Percentiles rank a stretch among this genome's conserved stretches.
phyloP scores from a whole-genome alignment of 2,797 vertebrate species.

The Hoplostethus atlanticus region DNA sequence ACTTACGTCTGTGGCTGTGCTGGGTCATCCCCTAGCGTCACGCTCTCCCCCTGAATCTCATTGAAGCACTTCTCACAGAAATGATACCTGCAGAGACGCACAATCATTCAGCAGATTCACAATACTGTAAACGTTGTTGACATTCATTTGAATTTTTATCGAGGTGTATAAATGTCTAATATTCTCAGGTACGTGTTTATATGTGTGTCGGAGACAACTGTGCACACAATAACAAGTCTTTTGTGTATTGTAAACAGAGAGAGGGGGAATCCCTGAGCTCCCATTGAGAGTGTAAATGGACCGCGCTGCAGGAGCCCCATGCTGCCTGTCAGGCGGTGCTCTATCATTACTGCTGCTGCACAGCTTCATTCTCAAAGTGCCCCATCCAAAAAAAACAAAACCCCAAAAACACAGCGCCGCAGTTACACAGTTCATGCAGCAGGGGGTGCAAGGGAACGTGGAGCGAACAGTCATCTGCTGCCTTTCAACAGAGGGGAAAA shows the following conservation, averaged over 20 bases:
- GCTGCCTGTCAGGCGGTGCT: slow-evolving; percentile 40
- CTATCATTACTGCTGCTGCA: slow-evolving; percentile 43
- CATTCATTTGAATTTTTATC: too few species aligned
- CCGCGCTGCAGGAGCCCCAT: slow-evolving; percentile 78
- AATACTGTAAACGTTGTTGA: neutral
- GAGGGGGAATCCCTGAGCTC: slow-evolving; percentile 44
- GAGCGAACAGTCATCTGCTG: slow-evolving; percentile 24
- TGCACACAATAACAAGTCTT: slow-evolving; percentile 19
- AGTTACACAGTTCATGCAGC: slow-evolving; percentile 77
- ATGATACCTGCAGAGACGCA: slow-evolving; percentile 92
- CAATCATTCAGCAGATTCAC: slow-evolving; percentile 23
- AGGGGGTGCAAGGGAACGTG: slow-evolving; percentile 86
- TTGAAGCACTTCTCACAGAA: slow-evolving; percentile 99
- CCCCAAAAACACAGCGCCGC: slow-evolving; percentile 19
- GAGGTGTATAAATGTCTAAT: slow-evolving; percentile 27
- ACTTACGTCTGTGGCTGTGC: slow-evolving; percentile 99
- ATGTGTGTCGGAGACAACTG: neutral
- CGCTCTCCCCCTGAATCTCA: slow-evolving; percentile 98
- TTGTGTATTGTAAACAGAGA: slow-evolving; percentile 37
- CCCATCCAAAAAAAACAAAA: neutral
- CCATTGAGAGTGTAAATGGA: slow-evolving; percentile 61
- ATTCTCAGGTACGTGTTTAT: slow-evolving; percentile 41
- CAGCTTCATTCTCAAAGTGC: slow-evolving; percentile 28
- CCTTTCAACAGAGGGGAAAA: slow-evolving; percentile 43
- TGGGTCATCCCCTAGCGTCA: slow-evolving; percentile 98